Evolutionary conservation across 1,140 invertebrate genomes (phyloP).

Genomic region (Drosophila santomea): DNA sequence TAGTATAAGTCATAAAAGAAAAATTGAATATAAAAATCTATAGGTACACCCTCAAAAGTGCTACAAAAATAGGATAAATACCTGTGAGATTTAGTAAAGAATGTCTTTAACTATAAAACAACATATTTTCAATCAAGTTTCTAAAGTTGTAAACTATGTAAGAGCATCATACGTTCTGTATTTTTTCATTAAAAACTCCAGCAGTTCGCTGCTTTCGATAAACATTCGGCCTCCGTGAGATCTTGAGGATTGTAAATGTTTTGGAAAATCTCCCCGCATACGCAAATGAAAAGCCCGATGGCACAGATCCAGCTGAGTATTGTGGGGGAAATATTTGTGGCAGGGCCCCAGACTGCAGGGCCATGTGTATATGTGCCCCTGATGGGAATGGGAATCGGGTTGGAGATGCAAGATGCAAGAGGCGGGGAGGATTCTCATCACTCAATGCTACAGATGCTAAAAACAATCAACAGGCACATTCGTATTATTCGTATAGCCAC

Average conservation of each 20-base stretch:
- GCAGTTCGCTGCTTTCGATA: conserved; percentile 36
- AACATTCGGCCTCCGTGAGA: conserved; percentile 43
- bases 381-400: background rate
- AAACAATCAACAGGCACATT: conserved; percentile 74
- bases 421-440: conserved; percentile 59
- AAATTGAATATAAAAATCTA: background rate
- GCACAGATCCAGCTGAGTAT: conserved; percentile 17
- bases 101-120: no score
- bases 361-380: conserved; percentile 57
- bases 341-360: conserved; percentile 34
- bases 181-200: background rate
- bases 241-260: conserved; percentile 64
- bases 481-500: conserved; percentile 25
- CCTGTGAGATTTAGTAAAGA: no score
- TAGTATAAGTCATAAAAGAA: background rate
- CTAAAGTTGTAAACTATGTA: no score
- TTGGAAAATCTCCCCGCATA: conserved; percentile 56
- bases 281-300: conserved; percentile 52
- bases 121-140: no score
- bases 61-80: background rate
- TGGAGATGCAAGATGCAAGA: conserved; percentile 1
- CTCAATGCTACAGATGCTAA: conserved; percentile 74
- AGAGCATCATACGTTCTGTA: background rate
- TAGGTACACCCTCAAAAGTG: no score
- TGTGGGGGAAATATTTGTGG: conserved; percentile 27